Percentiles rank a stretch among this genome's conserved stretches.
phyloP scores from a whole-genome alignment of 2,888 invertebrate genomes.

The Heliconius charithonia region DNA sequence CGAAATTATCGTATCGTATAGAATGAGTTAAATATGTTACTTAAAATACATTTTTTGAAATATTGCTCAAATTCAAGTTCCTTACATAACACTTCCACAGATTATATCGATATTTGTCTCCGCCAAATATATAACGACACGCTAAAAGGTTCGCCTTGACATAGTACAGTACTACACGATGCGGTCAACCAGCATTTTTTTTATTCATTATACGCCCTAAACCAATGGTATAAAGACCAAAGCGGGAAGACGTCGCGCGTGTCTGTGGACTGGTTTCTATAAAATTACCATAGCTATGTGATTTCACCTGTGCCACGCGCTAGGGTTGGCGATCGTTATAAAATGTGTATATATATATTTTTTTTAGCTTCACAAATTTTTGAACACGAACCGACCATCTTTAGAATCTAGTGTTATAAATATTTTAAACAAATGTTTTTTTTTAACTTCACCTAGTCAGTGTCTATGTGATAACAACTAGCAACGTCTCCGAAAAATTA shows the following conservation, averaged over 20 bases:
- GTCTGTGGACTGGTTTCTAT: slow-evolving; percentile 13
- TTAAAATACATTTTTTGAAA: neutral
- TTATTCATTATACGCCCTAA: slow-evolving; percentile 5
- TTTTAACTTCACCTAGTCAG: no score
- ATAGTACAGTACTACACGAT: slow-evolving; percentile 1
- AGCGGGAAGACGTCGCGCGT: neutral
- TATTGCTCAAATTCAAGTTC: neutral
- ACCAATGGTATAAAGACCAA: slow-evolving; percentile 15
- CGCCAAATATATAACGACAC: slow-evolving; percentile 12
- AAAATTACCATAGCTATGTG: slow-evolving; percentile 25
- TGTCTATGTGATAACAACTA: no score
- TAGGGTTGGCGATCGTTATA: slow-evolving; percentile 9
- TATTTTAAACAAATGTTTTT: no score
- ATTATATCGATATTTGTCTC: slow-evolving; percentile 9
- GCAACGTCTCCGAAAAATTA: no score
- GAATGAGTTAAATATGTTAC: no score
- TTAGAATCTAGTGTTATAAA: neutral
- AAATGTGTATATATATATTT: neutral
- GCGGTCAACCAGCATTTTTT: neutral
- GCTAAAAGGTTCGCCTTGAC: slow-evolving; percentile 13
- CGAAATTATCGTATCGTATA: no score
- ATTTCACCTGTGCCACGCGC: slow-evolving; percentile 20
- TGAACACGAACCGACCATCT: no score
- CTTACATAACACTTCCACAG: neutral
- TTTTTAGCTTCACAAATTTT: no score